Percentiles rank a stretch among this genome's conserved stretches.
Evolutionary conservation across 2,797 vertebrate genomes (phyloP).

Genomic region (Eulemur coronatus): DNA sequence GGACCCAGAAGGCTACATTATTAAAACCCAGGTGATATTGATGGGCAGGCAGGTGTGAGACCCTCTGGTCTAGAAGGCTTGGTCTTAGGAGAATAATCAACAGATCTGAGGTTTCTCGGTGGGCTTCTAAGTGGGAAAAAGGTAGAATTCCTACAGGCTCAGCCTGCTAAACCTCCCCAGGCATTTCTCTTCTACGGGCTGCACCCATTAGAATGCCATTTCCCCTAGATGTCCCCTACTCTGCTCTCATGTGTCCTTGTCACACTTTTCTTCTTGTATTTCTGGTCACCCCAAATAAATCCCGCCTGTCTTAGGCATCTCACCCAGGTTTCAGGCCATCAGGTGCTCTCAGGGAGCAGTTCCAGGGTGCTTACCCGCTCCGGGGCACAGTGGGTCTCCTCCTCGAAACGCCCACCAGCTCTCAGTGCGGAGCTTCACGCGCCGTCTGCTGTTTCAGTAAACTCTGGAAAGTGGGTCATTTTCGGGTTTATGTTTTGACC

Average conservation of each 20-base stretch:
- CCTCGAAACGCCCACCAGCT: background rate
- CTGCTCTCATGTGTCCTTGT: background rate
- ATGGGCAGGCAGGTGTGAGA: background rate
- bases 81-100: background rate
- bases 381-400: background rate
- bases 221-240: background rate
- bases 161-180: background rate
- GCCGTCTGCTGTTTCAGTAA: background rate
- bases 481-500: background rate
- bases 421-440: rapidly evolving
- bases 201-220: background rate
- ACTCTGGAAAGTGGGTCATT: background rate
- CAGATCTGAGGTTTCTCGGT: background rate
- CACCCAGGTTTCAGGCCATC: background rate
- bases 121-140: background rate
- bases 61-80: background rate
- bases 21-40: background rate
- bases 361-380: background rate
- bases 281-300: background rate
- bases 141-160: background rate
- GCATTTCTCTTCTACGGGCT: background rate
- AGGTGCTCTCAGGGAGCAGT: background rate
- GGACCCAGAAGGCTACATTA: background rate
- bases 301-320: background rate
- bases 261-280: background rate